Conservation (phyloP, 2,113 vertebrate species). For the Taurulus bubalis region DNA sequence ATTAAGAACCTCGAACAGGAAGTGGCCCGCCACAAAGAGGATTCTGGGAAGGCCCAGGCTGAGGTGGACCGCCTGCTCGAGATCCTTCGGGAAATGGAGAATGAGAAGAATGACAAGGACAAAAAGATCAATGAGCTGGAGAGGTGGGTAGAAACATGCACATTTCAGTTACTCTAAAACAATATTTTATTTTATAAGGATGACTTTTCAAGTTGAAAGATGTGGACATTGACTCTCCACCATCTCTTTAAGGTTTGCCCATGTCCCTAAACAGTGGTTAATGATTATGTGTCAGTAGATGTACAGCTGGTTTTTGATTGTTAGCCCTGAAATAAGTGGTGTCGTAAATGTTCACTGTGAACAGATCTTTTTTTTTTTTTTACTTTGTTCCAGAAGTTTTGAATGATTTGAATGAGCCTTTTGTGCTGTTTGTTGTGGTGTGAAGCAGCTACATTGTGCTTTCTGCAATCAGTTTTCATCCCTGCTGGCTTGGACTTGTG, state of each 20-base stretch:
- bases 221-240: neutral
- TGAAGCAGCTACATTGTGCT: neutral
- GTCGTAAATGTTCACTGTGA: neutral
- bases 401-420: neutral
- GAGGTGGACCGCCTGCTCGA: conserved; percentile 98
- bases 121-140: conserved; percentile 97
- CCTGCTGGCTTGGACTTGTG: neutral
- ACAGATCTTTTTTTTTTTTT: neutral
- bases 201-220: neutral
- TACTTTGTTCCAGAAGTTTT: neutral
- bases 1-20: conserved; percentile 91
- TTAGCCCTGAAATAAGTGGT: neutral
- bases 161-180: neutral
- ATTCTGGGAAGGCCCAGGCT: conserved; percentile 93
- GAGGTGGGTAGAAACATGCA: conserved; percentile 83
- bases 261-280: neutral
- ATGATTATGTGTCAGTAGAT: neutral
- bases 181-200: neutral
- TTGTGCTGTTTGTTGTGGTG: neutral
- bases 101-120: conserved; percentile 99
- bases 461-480: neutral
- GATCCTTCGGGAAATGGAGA: conserved; percentile 98
- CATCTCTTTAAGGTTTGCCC: neutral
- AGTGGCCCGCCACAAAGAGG: conserved; percentile 89
- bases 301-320: neutral